Evolutionary conservation across 2,888 invertebrate genomes (phyloP), one percentile per base, ranked within the genome.

Genomic region (Leptopilina syphax): DNA sequence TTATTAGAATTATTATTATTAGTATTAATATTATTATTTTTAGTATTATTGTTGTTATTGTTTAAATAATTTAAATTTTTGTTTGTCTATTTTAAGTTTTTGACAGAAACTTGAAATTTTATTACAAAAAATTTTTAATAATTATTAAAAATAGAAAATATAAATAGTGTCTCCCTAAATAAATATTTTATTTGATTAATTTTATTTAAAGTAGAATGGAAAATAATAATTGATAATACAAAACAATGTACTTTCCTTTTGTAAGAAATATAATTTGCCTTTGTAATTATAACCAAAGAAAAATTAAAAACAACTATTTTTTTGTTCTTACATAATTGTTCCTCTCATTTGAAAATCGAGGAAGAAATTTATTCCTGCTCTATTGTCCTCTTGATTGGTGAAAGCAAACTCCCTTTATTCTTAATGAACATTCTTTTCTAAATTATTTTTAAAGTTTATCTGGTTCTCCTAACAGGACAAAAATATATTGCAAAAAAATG

Each of bases 301-400:
- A 13, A 70, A 50, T 54, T 50, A 12, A 24, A 12, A n/a, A 54
- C 18, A 9, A 0, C 12, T 27, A 24, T 70, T 70, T 27, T 18
- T 70, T 27, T 24, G 47, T 50, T 50, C 50, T 12, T 27, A 27
- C 7, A 12, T 70, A 54, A 70, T 70, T 70, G 12, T 54, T 50
- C 34, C 34, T 68, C 9, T 68, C 24, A 10, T 10, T 70, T 54
- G 24, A 24, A 50, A 27, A 50, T 6, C 54, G 50, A 13, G 7
- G 54, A 50, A 70, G 70, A 54, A 6, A 54, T 50, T 12, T 66
- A 66, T 57, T 34, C 34, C n/a, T n/a, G 34, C 8, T 27, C 57
- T 73, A 57, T 73, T 73, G 57, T 73, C 54, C 57, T n/a, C 24
- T 73, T 73, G 4, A 57, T 73, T 54, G 54, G 73, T 57, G 3